Evolutionary conservation across 1,140 invertebrate genomes (phyloP).

Genomic region (Eriosoma lanigerum): DNA sequence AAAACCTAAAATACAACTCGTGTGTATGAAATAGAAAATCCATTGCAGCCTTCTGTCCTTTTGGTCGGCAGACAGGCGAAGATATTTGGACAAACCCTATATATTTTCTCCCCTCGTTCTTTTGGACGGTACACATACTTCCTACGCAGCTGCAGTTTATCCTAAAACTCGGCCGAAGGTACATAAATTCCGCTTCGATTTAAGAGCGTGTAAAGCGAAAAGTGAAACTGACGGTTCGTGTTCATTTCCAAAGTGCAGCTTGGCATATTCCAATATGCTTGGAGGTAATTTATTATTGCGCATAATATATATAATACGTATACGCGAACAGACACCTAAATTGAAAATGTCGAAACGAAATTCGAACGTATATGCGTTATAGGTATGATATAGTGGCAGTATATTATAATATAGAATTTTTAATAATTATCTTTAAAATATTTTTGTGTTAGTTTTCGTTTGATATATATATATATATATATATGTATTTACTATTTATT

Average conservation of each 20-base stretch:
- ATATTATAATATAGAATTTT: too few relatives aligned
- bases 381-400: too few relatives aligned
- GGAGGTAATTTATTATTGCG: slow-evolving; percentile 18
- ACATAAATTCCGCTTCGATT: slow-evolving; percentile 36
- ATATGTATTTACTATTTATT: too few relatives aligned
- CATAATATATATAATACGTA: not conserved
- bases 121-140: not conserved
- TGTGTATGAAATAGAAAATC: not conserved
- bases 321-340: not conserved
- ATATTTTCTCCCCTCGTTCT: not conserved
- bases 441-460: too few relatives aligned
- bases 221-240: slow-evolving; percentile 16
- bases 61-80: not conserved
- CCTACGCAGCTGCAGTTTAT: too few relatives aligned
- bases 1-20: not conserved
- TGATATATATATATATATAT: too few relatives aligned
- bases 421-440: too few relatives aligned
- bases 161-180: not conserved
- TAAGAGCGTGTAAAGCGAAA: slow-evolving; percentile 23
- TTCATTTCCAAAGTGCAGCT: slow-evolving; percentile 33
- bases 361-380: not conserved
- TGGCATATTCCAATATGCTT: not conserved
- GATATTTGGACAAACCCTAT: not conserved
- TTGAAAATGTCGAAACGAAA: slow-evolving; percentile 12
- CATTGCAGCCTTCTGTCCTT: not conserved